Evolutionary conservation across 2,888 invertebrate genomes (phyloP).

Genomic region (Pteria penguin): DNA sequence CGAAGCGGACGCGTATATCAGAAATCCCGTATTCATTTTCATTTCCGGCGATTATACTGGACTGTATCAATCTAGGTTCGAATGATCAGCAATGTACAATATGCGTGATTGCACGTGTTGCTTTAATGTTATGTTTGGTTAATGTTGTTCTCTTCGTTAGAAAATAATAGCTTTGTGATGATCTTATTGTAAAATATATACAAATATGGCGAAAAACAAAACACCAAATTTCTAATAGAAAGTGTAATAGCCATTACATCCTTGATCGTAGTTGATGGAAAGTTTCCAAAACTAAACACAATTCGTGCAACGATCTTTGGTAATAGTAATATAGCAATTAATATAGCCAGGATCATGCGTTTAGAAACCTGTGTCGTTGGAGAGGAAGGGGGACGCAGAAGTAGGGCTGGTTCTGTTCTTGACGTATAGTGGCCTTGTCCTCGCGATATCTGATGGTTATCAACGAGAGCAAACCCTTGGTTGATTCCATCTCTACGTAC

Average conservation of each 20-base stretch:
- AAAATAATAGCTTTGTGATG: not conserved
- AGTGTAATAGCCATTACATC: not conserved
- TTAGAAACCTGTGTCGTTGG: not conserved
- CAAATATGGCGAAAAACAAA: not conserved
- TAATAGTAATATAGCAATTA: not conserved
- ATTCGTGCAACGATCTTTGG: not conserved
- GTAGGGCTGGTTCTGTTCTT: not conserved
- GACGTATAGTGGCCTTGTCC: not conserved
- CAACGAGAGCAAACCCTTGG: not conserved
- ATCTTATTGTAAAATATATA: not conserved
- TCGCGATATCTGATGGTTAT: not conserved
- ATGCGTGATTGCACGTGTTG: no score
- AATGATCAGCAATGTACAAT: no score
- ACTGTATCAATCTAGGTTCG: no score
- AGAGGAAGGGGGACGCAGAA: not conserved
- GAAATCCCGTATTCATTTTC: no score
- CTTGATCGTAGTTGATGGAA: not conserved
- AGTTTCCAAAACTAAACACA: not conserved
- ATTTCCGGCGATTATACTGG: no score
- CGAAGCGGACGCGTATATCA: no score
- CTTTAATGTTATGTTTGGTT: no score
- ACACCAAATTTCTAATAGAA: not conserved
- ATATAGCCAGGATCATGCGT: not conserved
- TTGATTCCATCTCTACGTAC: constrained; percentile 9
- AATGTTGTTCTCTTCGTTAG: not conserved